Conservation (phyloP, 2,888 invertebrate genomes). For the Silvanus unidentatus region DNA sequence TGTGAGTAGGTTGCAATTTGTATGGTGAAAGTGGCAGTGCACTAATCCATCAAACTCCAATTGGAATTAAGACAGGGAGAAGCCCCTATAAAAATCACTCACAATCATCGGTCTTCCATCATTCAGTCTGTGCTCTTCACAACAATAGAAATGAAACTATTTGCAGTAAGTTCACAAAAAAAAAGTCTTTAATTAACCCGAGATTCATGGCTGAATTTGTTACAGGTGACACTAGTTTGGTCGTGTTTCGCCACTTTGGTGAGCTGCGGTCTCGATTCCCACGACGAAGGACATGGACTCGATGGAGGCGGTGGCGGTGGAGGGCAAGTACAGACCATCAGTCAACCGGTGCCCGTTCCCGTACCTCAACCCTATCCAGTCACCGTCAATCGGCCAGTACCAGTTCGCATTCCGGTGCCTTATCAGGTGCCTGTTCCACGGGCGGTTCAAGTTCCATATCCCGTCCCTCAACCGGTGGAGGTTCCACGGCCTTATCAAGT, state of each 20-base stretch:
- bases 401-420: slow-evolving; percentile 51
- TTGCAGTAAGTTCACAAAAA: too few relatives aligned
- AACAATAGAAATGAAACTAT: too few relatives aligned
- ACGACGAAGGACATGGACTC: slow-evolving; percentile 5
- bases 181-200: too few relatives aligned
- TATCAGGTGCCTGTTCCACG: slow-evolving; percentile 50
- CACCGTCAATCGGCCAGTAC: slow-evolving; percentile 49
- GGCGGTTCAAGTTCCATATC: slow-evolving; percentile 46
- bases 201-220: too few relatives aligned
- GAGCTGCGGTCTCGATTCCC: slow-evolving; percentile 1
- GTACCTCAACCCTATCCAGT: slow-evolving; percentile 42
- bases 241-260: neutral
- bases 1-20: too few relatives aligned
- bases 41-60: too few relatives aligned
- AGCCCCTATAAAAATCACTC: too few relatives aligned
- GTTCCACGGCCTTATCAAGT: slow-evolving; percentile 42
- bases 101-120: too few relatives aligned
- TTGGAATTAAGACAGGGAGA: too few relatives aligned
- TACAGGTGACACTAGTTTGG: too few relatives aligned
- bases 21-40: too few relatives aligned
- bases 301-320: slow-evolving; percentile 13
- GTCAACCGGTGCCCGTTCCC: slow-evolving; percentile 38
- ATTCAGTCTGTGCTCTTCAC: too few relatives aligned
- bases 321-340: slow-evolving; percentile 39
- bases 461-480: slow-evolving; percentile 39